These are phyloP conservation scores for Rhynchophorus ferrugineus DNA, from an alignment of 1,140 invertebrate genomes.

Conservation along the genomic window DNA sequence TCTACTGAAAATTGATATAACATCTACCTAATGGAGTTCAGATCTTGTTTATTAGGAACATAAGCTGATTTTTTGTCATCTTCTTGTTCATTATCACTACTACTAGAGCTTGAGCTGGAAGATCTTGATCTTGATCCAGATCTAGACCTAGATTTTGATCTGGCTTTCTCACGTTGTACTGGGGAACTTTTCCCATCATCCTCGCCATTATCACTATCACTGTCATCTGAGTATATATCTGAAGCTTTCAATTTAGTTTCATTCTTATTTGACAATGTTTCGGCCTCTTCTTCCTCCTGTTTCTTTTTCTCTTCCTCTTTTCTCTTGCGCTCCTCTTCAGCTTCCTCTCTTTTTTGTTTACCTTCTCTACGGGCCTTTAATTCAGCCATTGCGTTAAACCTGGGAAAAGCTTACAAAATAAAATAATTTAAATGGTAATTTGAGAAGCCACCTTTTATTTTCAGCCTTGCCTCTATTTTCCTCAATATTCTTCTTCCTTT, in stretches of 20 bases:
- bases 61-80: constrained; percentile 33
- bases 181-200: constrained; percentile 12
- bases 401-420: constrained; percentile 26
- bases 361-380: constrained; percentile 81
- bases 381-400: constrained; percentile 85
- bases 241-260: constrained; percentile 76
- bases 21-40: constrained; percentile 63
- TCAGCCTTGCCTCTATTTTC: constrained; percentile 69
- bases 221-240: constrained; percentile 94
- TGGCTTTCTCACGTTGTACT: constrained; percentile 4
- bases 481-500: constrained; percentile 87
- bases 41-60: constrained; percentile 62
- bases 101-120: constrained; percentile 45
- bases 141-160: constrained; percentile 18
- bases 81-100: constrained; percentile 42
- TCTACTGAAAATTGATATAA: background rate
- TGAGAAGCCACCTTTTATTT: constrained; percentile 43
- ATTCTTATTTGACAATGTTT: constrained; percentile 41
- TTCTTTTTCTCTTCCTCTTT: constrained; percentile 47
- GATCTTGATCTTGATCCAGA: constrained; percentile 33
- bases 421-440: background rate
- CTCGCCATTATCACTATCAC: constrained; percentile 63
- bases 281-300: constrained; percentile 62
- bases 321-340: constrained; percentile 44
- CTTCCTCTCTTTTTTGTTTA: constrained; percentile 50